These are phyloP conservation scores for Parazoanthus atlanticus DNA, from an alignment of 92 coral and sea anemone genomes.

Conservation along the genomic window DNA sequence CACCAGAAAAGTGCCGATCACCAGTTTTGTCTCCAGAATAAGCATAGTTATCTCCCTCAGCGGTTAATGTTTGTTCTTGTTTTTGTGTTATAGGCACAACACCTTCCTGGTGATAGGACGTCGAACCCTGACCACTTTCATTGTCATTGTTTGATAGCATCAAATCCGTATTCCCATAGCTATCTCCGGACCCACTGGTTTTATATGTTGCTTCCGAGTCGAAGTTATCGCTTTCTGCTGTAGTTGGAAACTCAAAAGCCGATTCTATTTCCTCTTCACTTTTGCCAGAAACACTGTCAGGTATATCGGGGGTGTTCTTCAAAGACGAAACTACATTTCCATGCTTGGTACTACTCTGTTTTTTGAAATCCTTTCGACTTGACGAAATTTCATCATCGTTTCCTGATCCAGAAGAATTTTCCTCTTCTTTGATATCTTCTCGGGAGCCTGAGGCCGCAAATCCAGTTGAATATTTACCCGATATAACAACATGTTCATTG, in stretches of 20 bases:
- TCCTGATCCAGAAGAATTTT: conserved; percentile 17
- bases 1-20: not conserved
- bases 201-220: conserved; percentile 3
- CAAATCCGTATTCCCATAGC: not conserved
- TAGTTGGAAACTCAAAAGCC: conserved; percentile 33
- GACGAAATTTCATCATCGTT: not conserved
- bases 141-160: not conserved
- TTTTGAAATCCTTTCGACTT: not conserved
- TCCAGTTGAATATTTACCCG: not conserved
- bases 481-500: not conserved
- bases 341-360: not conserved
- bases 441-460: not conserved
- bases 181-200: not conserved
- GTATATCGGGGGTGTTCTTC: not conserved
- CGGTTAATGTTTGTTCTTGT: not conserved
- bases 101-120: not conserved
- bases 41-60: not conserved
- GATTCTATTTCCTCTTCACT: not conserved
- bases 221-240: not conserved
- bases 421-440: not conserved
- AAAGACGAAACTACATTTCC: not conserved
- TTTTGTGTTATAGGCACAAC: not conserved
- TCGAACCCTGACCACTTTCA: not conserved
- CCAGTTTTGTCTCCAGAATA: not conserved
- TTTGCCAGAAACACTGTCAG: not conserved